Evolutionary conservation across 2,113 vertebrate species (phyloP).

Genomic region (Crotophaga sulcirostris): DNA sequence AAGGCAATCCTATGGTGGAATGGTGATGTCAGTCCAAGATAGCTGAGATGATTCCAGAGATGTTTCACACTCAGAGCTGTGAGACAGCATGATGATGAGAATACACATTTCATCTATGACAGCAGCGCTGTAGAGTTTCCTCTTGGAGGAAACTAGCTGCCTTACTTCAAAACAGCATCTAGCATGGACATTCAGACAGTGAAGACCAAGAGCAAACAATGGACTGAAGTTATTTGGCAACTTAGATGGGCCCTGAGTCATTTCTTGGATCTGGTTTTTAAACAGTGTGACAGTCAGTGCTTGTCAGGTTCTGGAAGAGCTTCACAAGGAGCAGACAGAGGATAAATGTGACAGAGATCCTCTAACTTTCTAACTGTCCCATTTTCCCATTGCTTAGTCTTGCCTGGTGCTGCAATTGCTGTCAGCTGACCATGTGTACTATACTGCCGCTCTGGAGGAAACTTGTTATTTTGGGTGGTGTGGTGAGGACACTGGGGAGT

Average conservation of each 20-base stretch:
- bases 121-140: neutral
- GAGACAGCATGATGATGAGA: neutral
- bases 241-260: neutral
- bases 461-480: neutral
- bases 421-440: fast-evolving
- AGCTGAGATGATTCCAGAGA: neutral
- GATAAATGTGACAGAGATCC: neutral
- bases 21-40: fast-evolving
- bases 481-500: neutral
- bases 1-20: neutral
- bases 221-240: neutral
- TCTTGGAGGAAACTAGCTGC: neutral
- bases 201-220: neutral
- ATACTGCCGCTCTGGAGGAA: neutral
- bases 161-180: neutral
- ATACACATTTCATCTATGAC: fast-evolving
- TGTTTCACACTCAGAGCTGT: neutral
- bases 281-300: neutral
- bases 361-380: neutral
- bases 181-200: neutral
- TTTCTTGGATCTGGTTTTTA: neutral
- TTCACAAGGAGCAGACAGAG: neutral
- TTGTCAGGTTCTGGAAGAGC: neutral
- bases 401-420: neutral
- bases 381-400: neutral